Conservation (phyloP, 1,140 invertebrate genomes). For the Cydia amplana region DNA sequence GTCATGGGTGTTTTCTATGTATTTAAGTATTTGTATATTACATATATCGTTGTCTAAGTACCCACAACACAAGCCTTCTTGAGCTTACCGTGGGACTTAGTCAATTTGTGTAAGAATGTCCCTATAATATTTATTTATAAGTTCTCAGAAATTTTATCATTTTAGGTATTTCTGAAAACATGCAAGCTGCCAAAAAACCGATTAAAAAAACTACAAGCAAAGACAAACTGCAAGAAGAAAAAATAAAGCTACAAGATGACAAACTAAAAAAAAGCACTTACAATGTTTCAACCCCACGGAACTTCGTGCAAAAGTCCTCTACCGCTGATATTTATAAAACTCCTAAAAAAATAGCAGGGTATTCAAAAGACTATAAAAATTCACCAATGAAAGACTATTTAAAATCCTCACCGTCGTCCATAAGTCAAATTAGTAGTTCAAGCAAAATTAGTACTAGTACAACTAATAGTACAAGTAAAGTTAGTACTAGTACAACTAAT, state of each 20-base stretch:
- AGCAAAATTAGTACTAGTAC: not conserved
- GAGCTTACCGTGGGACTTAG: too few relatives aligned
- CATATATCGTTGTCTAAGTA: too few relatives aligned
- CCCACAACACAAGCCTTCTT: too few relatives aligned
- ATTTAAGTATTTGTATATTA: too few relatives aligned
- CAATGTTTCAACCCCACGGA: slow-evolving; percentile 54
- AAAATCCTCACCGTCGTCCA: slow-evolving; percentile 54
- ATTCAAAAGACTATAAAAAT: slow-evolving; percentile 40
- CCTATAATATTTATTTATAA: too few relatives aligned
- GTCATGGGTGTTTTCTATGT: too few relatives aligned
- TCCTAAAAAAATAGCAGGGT: slow-evolving; percentile 50
- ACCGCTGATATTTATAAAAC: slow-evolving; percentile 67
- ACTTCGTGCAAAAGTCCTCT: slow-evolving; percentile 53
- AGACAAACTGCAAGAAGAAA: slow-evolving; percentile 47
- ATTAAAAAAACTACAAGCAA: slow-evolving; percentile 44
- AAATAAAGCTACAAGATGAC: slow-evolving; percentile 48
- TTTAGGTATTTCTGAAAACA: slow-evolving; percentile 10
- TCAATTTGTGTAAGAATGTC: too few relatives aligned
- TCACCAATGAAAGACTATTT: slow-evolving; percentile 60
- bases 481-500: not conserved
- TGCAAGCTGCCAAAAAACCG: slow-evolving; percentile 33
- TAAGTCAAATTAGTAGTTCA: slow-evolving; percentile 42
- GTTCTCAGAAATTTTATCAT: not conserved
- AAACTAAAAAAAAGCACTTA: slow-evolving; percentile 53
- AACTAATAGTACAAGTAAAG: not conserved